Conservation (phyloP, 1,140 invertebrate genomes). For the Halesus radiatus region DNA sequence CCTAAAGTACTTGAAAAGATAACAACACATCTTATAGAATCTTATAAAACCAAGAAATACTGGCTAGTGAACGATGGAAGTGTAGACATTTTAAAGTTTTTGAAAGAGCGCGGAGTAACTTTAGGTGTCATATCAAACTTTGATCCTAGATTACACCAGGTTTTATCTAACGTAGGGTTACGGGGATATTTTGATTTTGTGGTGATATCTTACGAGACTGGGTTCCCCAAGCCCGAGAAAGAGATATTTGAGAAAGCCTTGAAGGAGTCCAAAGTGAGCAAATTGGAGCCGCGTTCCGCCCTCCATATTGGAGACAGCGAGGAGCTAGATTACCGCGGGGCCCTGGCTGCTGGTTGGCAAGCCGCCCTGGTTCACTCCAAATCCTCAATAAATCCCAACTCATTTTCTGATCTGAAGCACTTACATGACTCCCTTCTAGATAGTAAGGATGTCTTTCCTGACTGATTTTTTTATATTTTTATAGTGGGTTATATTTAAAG, state of each 20-base stretch:
- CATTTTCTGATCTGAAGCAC: not conserved
- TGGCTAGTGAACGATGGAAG: conserved; percentile 80
- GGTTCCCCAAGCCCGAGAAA: conserved; percentile 81
- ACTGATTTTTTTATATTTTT: not conserved
- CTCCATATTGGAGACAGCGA: conserved; percentile 87
- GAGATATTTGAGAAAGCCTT: conserved; percentile 83
- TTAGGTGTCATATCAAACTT: conserved; percentile 91
- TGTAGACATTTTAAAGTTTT: conserved; percentile 73
- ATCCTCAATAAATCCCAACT: not conserved
- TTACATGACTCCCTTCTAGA: not conserved
- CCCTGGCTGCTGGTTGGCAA: conserved; percentile 81
- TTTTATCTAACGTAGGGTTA: conserved; percentile 77
- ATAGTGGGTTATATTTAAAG: no score
- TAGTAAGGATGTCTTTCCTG: not conserved
- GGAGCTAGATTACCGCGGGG: conserved; percentile 83
- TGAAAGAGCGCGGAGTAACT: conserved; percentile 67
- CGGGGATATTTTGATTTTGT: conserved; percentile 84
- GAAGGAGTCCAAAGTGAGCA: conserved; percentile 61
- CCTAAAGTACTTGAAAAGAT: conserved; percentile 63
- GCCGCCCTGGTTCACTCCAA: conserved; percentile 67
- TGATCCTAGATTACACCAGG: conserved; percentile 81
- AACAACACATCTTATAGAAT: conserved; percentile 74
- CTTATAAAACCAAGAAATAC: conserved; percentile 77
- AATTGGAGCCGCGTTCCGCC: conserved; percentile 73
- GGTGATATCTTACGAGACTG: conserved; percentile 80